Conservation (phyloP, 2,797 vertebrate genomes). For the Taenioides sp. region DNA sequence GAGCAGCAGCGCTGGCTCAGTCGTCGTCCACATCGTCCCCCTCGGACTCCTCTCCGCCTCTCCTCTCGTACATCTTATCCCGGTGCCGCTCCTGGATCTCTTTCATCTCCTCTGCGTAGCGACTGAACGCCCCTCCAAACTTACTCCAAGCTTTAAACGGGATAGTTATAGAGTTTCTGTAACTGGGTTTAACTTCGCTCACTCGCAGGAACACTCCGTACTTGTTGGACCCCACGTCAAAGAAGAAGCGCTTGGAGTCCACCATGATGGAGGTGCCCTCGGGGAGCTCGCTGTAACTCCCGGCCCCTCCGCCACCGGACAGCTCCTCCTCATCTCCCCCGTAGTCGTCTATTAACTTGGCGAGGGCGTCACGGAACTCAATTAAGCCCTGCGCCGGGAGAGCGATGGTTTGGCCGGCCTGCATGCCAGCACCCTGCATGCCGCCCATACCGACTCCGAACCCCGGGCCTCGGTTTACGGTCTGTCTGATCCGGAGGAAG, state of each 20-base stretch:
- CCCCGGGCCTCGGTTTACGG: constrained; percentile 88
- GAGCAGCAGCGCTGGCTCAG: constrained; percentile 69
- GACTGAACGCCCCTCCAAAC: constrained; percentile 93
- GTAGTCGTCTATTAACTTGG: constrained; percentile 95
- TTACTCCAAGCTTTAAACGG: constrained; percentile 97
- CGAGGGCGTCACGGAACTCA: constrained; percentile 92
- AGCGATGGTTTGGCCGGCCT: constrained; percentile 91
- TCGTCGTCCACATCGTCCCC: constrained; percentile 95
- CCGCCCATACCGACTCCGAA: constrained; percentile 81
- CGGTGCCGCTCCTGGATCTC: constrained; percentile 94
- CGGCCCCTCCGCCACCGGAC: constrained; percentile 80
- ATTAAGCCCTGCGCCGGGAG: constrained; percentile 92
- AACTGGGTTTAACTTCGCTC: constrained; percentile 96
- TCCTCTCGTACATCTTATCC: constrained; percentile 91
- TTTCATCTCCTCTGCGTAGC: constrained; percentile 96
- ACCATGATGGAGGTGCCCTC: constrained; percentile 95
- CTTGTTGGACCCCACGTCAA: constrained; percentile 97
- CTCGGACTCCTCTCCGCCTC: constrained; percentile 85
- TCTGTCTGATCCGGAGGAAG: constrained; percentile 90
- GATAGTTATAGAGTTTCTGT: constrained; percentile 96
- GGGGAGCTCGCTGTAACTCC: constrained; percentile 88
- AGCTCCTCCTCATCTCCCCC: constrained; percentile 92
- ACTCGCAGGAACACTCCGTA: constrained; percentile 95
- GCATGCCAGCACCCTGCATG: constrained; percentile 80
- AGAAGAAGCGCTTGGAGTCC: constrained; percentile 97